phyloP scores from a whole-genome alignment of 2,888 invertebrate species.

The Phyto melanocephala region DNA sequence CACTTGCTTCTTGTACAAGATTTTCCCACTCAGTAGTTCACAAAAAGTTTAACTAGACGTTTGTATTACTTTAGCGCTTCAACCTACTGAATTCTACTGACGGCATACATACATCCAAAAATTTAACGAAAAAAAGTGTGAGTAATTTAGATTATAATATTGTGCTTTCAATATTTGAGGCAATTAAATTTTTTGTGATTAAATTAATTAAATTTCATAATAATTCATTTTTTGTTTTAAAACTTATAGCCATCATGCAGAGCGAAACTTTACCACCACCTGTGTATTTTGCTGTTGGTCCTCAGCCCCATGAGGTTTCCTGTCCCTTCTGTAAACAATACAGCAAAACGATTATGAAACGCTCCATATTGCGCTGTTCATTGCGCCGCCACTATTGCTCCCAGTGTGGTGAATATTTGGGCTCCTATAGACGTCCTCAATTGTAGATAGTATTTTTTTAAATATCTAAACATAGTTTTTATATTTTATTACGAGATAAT shows the following conservation, averaged over 20 bases:
- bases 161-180: constrained; percentile 10
- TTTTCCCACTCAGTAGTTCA: constrained; percentile 27
- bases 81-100: too few relatives aligned
- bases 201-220: too few relatives aligned
- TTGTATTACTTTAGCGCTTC: background rate
- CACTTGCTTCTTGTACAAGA: background rate
- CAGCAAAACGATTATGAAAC: constrained; percentile 71
- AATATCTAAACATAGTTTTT: background rate
- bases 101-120: too few relatives aligned
- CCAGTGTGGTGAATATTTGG: constrained; percentile 76
- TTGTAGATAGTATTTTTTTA: constrained; percentile 65
- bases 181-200: constrained; percentile 39
- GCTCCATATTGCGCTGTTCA: constrained; percentile 71
- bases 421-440: constrained; percentile 75
- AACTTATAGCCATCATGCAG: background rate
- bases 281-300: constrained; percentile 76
- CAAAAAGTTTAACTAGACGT: constrained; percentile 7
- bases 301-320: constrained; percentile 73
- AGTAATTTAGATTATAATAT: constrained; percentile 13
- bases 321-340: constrained; percentile 74
- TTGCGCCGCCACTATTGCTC: constrained; percentile 74
- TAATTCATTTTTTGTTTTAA: too few relatives aligned
- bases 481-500: background rate
- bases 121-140: constrained; percentile 32
- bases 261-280: constrained; percentile 34